phyloP scores from a whole-genome alignment of 2,888 invertebrate species.

The Cerceris ruficornis region DNA sequence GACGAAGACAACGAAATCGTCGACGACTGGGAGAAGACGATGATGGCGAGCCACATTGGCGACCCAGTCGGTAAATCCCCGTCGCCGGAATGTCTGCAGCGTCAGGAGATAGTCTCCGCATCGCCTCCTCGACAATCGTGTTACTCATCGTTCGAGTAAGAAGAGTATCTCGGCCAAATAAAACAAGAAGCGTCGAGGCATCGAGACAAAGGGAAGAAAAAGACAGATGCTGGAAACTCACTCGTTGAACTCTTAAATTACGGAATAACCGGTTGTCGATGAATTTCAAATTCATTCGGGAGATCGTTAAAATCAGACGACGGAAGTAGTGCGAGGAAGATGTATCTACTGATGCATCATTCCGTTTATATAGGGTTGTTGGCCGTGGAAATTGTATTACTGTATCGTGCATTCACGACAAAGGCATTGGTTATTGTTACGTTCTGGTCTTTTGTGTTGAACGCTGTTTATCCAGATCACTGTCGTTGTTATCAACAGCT shows the following conservation, averaged over 20 bases:
- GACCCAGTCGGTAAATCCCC: constrained; percentile 61
- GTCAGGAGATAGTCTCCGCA: constrained; percentile 33
- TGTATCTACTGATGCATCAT: no score
- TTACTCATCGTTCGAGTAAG: constrained; percentile 55
- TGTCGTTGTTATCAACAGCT: no score
- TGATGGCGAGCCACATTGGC: constrained; percentile 41
- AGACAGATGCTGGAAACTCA: background rate
- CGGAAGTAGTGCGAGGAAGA: no score
- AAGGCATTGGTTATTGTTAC: no score
- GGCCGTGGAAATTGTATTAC: no score
- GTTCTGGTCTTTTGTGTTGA: no score
- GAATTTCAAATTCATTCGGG: constrained; percentile 2
- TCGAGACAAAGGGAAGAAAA: constrained; percentile 5
- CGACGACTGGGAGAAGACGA: constrained; percentile 10
- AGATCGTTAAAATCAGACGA: background rate
- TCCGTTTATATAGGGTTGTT: no score
- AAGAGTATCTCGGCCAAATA: constrained; percentile 51
- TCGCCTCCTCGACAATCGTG: constrained; percentile 38
- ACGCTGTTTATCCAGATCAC: no score
- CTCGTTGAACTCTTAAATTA: constrained; percentile 3
- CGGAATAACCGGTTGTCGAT: background rate
- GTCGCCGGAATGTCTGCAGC: constrained; percentile 71
- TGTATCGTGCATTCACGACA: no score
- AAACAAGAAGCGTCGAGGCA: constrained; percentile 18
- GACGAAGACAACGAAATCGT: background rate